Percentiles rank a stretch among this genome's conserved stretches.
Conservation (phyloP, 2,888 invertebrate species). For the Mesorhabditis spiculigera region DNA sequence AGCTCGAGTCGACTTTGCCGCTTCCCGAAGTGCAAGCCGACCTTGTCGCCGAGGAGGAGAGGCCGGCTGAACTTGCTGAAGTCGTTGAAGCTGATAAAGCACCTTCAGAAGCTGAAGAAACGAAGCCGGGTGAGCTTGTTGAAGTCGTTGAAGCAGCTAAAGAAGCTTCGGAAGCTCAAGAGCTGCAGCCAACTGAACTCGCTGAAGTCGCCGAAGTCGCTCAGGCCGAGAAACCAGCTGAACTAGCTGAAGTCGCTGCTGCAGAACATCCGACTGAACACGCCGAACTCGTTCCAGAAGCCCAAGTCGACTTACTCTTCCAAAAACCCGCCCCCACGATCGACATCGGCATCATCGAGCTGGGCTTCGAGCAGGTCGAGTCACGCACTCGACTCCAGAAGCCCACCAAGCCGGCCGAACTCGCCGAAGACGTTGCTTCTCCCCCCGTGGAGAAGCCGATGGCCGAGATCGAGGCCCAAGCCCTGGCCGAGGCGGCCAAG, state of each 20-base stretch:
- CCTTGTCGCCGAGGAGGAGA: slow-evolving; percentile 3
- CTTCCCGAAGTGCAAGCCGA: background rate
- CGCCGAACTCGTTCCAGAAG: too few species aligned
- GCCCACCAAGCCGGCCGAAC: too few species aligned
- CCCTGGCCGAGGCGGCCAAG: too few species aligned
- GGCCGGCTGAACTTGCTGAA: background rate
- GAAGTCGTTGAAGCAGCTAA: slow-evolving; percentile 13
- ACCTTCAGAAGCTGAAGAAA: slow-evolving; percentile 5
- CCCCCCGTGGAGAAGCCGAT: background rate
- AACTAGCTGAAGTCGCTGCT: background rate
- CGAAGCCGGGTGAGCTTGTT: slow-evolving; percentile 9
- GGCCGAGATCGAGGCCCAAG: background rate
- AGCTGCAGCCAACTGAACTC: too few species aligned
- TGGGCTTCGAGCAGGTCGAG: slow-evolving; percentile 6
- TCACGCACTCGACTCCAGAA: background rate
- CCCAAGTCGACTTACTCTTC: too few species aligned
- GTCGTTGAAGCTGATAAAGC: slow-evolving; percentile 9
- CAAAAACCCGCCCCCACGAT: too few species aligned
- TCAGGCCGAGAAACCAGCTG: background rate
- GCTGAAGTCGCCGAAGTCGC: background rate
- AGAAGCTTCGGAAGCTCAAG: background rate
- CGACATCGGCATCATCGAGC: background rate
- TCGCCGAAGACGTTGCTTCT: too few species aligned
- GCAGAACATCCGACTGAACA: background rate
- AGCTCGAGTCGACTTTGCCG: background rate